Conservation (phyloP, 2,113 vertebrate genomes). For the Balaenoptera acutorostrata region DNA sequence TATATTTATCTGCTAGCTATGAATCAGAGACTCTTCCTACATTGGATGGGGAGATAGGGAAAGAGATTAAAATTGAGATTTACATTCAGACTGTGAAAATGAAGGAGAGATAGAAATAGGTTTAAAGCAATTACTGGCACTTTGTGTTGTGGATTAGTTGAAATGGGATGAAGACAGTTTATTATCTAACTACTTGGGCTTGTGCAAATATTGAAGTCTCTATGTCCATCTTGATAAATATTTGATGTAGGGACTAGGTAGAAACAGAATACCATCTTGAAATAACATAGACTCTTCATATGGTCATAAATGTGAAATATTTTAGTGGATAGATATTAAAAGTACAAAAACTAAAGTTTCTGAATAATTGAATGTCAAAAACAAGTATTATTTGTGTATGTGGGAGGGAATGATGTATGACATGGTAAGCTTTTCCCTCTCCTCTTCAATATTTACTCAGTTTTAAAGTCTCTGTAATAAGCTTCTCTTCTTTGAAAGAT, state of each 20-base stretch:
- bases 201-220: neutral
- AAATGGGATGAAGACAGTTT: neutral
- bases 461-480: neutral
- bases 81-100: neutral
- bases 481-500: neutral
- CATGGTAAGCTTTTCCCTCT: neutral
- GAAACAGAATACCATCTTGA: neutral
- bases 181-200: neutral
- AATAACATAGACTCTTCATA: neutral
- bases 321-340: neutral
- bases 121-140: neutral
- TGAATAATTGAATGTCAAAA: neutral
- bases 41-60: neutral
- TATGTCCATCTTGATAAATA: neutral
- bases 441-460: neutral
- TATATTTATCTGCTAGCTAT: neutral
- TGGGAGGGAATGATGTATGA: neutral
- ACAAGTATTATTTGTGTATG: neutral
- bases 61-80: neutral
- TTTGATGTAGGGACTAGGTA: neutral
- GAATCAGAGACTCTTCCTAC: neutral
- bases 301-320: neutral
- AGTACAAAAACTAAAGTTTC: neutral
- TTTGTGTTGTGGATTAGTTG: neutral
- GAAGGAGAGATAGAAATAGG: neutral